These are phyloP conservation scores for Mus minutoides DNA, from an alignment of 2,797 vertebrate species.

Conservation along the genomic window DNA sequence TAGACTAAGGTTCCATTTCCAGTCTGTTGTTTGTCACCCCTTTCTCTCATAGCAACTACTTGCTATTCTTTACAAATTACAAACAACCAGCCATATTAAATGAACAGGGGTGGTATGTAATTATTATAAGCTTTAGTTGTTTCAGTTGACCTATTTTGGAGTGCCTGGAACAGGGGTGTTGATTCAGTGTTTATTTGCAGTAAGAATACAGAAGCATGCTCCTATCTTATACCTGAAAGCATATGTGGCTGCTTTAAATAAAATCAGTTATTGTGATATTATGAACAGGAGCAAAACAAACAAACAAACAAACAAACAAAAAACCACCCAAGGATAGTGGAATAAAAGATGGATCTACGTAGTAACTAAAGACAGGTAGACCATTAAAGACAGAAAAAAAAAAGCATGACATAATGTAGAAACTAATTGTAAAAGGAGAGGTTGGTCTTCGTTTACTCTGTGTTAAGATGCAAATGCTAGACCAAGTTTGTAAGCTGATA, in stretches of 20 bases:
- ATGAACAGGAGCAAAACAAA: background rate
- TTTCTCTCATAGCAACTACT: background rate
- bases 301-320: too few relatives aligned
- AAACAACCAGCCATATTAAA: background rate
- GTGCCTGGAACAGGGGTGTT: too few relatives aligned
- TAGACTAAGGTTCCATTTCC: background rate
- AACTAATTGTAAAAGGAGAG: background rate
- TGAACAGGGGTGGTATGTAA: background rate
- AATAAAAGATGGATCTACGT: background rate
- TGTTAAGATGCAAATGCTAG: background rate
- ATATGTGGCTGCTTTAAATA: background rate
- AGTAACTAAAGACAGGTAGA: background rate
- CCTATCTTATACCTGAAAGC: background rate
- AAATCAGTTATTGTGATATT: background rate
- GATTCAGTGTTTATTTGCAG: background rate
- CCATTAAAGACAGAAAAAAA: background rate
- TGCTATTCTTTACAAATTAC: background rate
- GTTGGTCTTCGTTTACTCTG: background rate
- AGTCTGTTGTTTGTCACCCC: background rate
- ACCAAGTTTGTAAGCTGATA: background rate
- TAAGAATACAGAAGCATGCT: too few relatives aligned
- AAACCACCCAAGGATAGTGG: background rate
- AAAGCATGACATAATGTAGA: background rate
- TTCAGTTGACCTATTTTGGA: background rate
- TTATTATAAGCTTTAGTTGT: background rate